Evolutionary conservation across 2,888 invertebrate species (phyloP), one percentile per base, ranked within the genome.

Genomic region (Scaeva pyrastri): DNA sequence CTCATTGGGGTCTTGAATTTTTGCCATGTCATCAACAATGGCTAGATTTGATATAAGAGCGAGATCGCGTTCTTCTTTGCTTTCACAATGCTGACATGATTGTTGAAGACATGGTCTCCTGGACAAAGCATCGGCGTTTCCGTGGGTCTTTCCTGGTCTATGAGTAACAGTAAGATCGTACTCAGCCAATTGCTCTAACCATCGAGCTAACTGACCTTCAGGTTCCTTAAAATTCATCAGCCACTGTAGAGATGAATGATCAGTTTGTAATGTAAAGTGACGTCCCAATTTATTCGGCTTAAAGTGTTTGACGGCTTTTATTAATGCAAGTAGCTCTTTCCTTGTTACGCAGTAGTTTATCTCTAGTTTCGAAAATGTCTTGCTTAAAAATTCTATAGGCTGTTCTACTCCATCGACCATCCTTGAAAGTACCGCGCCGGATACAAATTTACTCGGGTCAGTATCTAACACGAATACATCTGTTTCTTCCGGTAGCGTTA

Each of bases 181-280:
- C 21, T 50, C 21, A 19, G 21, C 50, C 21, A 50, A 50, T 5
- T 50, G 50, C 21, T 50, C 21, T 21, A 50, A 50, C 50, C 50
- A 50, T 21, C 50, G 50, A 19, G 21, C 50, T 50, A 50, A 21
- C 12, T 19, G 50, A 12, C 50, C 52, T 52, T 52, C 56, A 7
- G 70, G 41, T 21, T 55, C 55, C 39, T 70, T 70, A 23, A 70
- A 70, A 26, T 70, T 55, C 23, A 55, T 39, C 55, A 52, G 19
- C 68, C 68, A 68, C 39, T 50, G 52, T 23, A 70, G 39, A 19
- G 70, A 70, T 41, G 41, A 55, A 19, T 70, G 55, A 16, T 71
- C 43, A 14, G 56, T 71, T 39, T 19, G 10, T 4, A 56, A 36
- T 26, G 26, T 43, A n/a, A 70, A 55, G 23, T 55, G 21, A 26